These are phyloP conservation scores for Meghimatium bilineatum DNA, from an alignment of 2,888 invertebrate species.

Conservation along the genomic window DNA sequence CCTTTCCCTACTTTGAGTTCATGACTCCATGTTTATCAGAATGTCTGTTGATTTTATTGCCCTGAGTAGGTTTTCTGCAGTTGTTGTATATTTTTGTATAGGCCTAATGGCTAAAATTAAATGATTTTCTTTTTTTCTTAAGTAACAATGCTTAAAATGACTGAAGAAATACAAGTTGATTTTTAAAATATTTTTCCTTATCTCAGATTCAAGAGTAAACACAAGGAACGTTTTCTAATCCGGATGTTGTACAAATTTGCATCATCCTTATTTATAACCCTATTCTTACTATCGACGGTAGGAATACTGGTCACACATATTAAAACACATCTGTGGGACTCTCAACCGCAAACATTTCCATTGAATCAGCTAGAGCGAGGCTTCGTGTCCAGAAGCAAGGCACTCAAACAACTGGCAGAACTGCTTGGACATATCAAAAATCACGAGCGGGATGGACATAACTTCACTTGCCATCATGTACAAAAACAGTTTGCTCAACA, in stretches of 20 bases:
- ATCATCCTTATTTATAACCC: neutral
- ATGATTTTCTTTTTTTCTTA: too few species aligned
- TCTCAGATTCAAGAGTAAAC: neutral
- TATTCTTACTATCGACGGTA: neutral
- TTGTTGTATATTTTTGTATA: too few species aligned
- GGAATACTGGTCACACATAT: neutral
- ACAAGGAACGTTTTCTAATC: neutral
- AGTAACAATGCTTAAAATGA: too few species aligned
- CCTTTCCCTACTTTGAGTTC: too few species aligned
- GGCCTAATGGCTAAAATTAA: too few species aligned
- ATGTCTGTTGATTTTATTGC: too few species aligned
- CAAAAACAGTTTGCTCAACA: too few species aligned
- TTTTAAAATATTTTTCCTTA: neutral
- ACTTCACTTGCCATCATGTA: too few species aligned
- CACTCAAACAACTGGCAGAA: neutral
- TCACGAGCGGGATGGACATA: neutral
- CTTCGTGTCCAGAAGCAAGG: neutral
- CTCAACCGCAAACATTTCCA: neutral
- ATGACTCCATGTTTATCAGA: too few species aligned
- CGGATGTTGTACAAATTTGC: neutral
- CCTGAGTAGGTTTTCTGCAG: too few species aligned
- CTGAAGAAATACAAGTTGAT: neutral
- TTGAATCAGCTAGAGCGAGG: slow-evolving; percentile 21
- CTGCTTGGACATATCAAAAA: neutral
- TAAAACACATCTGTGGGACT: neutral